These are phyloP conservation scores for Saccopteryx leptura DNA, from an alignment of 2,113 vertebrate species.

Conservation along the genomic window DNA sequence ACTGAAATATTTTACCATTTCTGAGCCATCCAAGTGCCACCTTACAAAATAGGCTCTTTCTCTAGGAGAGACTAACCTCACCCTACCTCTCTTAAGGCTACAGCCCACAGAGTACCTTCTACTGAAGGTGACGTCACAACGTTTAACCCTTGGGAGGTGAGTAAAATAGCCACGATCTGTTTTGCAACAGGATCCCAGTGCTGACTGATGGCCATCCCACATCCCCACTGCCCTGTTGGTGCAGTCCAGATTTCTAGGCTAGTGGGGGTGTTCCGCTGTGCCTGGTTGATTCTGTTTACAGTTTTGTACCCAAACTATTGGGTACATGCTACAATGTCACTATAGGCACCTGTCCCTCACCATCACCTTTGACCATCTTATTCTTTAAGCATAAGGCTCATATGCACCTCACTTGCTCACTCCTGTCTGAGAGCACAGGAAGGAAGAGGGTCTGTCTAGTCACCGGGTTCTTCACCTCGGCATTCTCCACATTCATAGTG, in stretches of 20 bases:
- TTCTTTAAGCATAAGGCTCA: background rate
- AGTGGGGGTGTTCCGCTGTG: background rate
- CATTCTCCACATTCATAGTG: background rate
- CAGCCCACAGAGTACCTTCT: conserved; percentile 59
- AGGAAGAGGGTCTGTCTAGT: background rate
- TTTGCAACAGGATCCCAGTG: background rate
- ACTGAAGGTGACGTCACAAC: conserved; percentile 50
- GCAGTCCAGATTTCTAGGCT: background rate
- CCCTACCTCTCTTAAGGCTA: background rate
- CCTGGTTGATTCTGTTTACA: background rate
- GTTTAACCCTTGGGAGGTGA: background rate
- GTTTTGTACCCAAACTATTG: background rate
- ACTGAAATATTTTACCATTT: background rate
- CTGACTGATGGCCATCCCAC: background rate
- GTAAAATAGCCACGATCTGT: conserved; percentile 49
- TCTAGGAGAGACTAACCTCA: conserved; percentile 46
- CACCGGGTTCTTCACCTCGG: background rate
- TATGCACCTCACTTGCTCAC: background rate
- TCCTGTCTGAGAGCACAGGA: background rate
- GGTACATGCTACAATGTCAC: background rate
- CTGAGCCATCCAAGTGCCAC: background rate
- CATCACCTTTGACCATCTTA: background rate
- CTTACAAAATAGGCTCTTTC: conserved; percentile 38
- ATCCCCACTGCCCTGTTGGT: background rate
- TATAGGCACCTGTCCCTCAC: background rate